Percentiles rank a stretch among this genome's conserved stretches.
phyloP scores from a whole-genome alignment of 2,888 invertebrate genomes.

The Synanthedon tipuliformis region DNA sequence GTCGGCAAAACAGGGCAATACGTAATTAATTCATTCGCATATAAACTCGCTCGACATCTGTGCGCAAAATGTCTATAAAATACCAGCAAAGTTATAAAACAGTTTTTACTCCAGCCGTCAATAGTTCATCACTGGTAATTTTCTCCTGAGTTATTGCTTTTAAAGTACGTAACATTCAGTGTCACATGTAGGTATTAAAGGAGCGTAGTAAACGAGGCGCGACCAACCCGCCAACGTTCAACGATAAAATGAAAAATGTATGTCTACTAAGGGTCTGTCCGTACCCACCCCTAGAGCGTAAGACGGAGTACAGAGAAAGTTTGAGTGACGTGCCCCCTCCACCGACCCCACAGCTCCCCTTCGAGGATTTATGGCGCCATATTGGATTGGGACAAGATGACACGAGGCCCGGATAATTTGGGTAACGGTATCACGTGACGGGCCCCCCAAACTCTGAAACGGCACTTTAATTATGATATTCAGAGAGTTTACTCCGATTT shows the following conservation, averaged over 20 bases:
- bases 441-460: constrained; percentile 49
- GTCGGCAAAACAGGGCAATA: constrained; percentile 28
- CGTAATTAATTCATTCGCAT: neutral
- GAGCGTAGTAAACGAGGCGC: neutral
- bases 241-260: constrained; percentile 1
- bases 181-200: neutral
- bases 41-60: neutral
- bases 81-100: neutral
- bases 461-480: constrained; percentile 69
- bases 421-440: constrained; percentile 68
- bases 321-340: constrained; percentile 68
- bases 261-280: constrained; percentile 29
- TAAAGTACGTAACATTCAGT: neutral
- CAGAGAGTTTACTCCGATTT: constrained; percentile 29
- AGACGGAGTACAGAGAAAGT: constrained; percentile 70
- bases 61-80: neutral
- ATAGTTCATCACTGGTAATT: neutral
- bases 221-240: neutral
- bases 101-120: neutral
- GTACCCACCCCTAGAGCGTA: constrained; percentile 61
- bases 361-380: constrained; percentile 69
- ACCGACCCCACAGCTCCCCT: constrained; percentile 37
- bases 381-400: constrained; percentile 72
- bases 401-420: constrained; percentile 70
- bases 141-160: neutral